phyloP scores from a whole-genome alignment of 2,888 invertebrate genomes.

The Drosophila kuntzei region DNA sequence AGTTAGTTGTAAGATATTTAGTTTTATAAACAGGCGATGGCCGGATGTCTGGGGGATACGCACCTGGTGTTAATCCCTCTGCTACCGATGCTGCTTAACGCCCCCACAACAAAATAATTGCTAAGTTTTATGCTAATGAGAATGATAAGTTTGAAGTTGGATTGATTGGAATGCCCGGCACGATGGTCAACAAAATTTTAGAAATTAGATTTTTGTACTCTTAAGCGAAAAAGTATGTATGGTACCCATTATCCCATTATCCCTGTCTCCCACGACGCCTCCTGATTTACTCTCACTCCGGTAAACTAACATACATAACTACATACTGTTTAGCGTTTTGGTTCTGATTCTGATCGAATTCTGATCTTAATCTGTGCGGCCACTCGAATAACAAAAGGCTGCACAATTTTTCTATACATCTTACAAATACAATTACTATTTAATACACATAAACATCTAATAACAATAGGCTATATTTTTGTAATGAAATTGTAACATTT shows the following conservation, averaged over 20 bases:
- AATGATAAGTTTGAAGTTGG: conserved; percentile 45
- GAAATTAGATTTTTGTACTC: conserved; percentile 40
- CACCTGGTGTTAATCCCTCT: conserved; percentile 37
- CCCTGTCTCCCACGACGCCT: not conserved
- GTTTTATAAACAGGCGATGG: conserved; percentile 27
- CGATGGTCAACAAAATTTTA: conserved; percentile 49
- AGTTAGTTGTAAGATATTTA: conserved; percentile 66
- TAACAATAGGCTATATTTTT: conserved; percentile 76
- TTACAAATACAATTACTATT: conserved; percentile 61
- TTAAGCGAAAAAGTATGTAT: conserved; percentile 40
- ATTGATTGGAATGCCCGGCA: conserved; percentile 56
- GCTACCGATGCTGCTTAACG: conserved; percentile 16
- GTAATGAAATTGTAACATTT: conserved; percentile 75
- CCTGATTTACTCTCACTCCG: not conserved
- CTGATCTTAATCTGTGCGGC: conserved; percentile 37
- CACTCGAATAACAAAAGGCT: conserved; percentile 70
- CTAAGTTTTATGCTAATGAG: conserved; percentile 56
- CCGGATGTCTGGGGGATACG: conserved; percentile 3
- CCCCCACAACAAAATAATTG: conserved; percentile 49
- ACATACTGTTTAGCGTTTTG: conserved; percentile 32
- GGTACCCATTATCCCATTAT: conserved; percentile 4
- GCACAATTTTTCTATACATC: conserved; percentile 56
- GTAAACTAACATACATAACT: too few species aligned
- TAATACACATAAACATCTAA: conserved; percentile 49
- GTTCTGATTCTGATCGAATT: conserved; percentile 21